Base-by-base conservation (phyloP, 2,888 invertebrate species). In the Smittia aterrima region DNA sequence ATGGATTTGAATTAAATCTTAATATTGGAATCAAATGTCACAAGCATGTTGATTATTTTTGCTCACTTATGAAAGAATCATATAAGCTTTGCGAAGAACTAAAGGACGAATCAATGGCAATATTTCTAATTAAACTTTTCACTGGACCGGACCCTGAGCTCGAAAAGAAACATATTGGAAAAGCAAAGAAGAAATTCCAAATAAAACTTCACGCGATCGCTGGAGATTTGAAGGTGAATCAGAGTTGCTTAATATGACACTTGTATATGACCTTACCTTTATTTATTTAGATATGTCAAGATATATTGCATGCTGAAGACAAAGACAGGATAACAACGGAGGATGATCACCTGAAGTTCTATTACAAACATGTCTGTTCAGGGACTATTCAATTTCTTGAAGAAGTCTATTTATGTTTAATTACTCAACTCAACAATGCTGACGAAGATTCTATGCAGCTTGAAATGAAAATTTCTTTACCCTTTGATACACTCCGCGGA, bases 1-100 rank as follows among this genome's bases (percentile, higher is more conserved):
- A 72, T 38, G 62, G 72, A 3, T 72, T 58, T 13, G 72, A 72
- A 13, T 25, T 38, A 24, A 71, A 72, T 16, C 3, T 62, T 1
- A 72, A 62, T 25, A 40, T 72, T 38, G 58, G 62, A 4, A 22
- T 38, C 13, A 72, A 72, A 11, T n/a, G 7, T 7, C 27, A 62
- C n/a, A 32, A 58, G 41, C 32, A 72, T 18, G 1, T 9, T n/a
- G 72, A 62, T n/a, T 6, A 1, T 6, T 72, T 72, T 13, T 71
- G 53, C 22, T 16, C 24, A 3, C 16, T 62, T 40, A 22, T 72
- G n/a, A 62, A 62, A 16, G 0, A 38, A 11, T 40, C 72, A 40
- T 24, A 24, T 22, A 9, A 58, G 20, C 58, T 40, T 18, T 62
- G 58, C n/a, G 9, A 38, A 9, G n/a, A 40, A 16, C 16, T 72